Conservation (phyloP, 2,113 vertebrate species). For the Rafetus swinhoei region DNA sequence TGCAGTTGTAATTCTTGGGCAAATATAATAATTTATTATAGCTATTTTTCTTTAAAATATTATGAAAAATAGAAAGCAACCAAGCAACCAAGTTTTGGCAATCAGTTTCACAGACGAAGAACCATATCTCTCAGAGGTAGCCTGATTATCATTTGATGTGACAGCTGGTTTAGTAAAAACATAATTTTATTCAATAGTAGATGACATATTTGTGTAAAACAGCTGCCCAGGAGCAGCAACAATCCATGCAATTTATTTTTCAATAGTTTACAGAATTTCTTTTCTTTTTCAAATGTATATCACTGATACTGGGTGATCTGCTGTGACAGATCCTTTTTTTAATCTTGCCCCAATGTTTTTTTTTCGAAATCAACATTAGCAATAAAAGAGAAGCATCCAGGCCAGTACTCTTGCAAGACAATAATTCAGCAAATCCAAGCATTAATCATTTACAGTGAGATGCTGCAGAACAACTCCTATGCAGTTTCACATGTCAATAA, state of each 20-base stretch:
- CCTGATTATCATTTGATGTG: not conserved
- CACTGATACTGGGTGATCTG: constrained; percentile 2
- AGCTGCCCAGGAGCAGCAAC: not conserved
- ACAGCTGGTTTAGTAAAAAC: not conserved
- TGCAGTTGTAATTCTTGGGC: not conserved
- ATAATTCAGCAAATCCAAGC: not conserved
- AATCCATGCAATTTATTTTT: not conserved
- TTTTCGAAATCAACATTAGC: not conserved
- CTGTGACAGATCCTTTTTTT: not conserved
- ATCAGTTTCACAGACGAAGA: not conserved
- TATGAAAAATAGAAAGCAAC: not conserved
- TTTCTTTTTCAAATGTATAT: not conserved
- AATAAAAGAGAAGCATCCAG: not conserved
- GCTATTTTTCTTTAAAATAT: not conserved
- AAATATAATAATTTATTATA: not conserved
- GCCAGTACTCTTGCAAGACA: not conserved
- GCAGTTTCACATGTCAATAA: not conserved
- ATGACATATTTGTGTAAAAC: constrained; percentile 17
- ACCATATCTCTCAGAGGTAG: not conserved
- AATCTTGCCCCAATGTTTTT: not conserved
- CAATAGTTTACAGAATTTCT: not conserved
- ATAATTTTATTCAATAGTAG: not conserved
- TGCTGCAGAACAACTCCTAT: not conserved
- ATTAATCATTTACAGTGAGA: not conserved
- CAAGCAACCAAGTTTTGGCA: not conserved